Percentiles rank a stretch among this genome's conserved stretches.
phyloP scores from a whole-genome alignment of 2,888 invertebrate species.

The Trissolcus brochymenae region DNA sequence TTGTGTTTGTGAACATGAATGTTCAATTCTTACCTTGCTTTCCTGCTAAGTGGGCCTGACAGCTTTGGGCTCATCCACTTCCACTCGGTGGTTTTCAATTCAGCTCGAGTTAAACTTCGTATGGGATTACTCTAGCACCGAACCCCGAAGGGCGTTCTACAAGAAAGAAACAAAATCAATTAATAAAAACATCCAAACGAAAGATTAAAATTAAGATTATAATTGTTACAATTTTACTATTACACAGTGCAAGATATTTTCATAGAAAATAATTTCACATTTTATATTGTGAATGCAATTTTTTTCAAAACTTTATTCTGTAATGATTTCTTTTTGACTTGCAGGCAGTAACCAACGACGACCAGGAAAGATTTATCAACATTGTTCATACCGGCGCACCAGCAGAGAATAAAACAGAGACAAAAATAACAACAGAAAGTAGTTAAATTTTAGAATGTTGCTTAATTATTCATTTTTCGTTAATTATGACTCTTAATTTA shows the following conservation, averaged over 20 bases:
- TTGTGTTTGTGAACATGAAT: constrained; percentile 10
- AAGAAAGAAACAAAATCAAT: constrained; percentile 52
- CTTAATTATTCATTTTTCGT: background rate
- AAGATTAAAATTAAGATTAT: background rate
- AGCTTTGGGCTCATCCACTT: constrained; percentile 31
- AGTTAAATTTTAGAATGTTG: constrained; percentile 24
- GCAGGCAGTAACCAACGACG: constrained; percentile 63
- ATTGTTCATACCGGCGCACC: constrained; percentile 71
- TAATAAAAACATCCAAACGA: background rate
- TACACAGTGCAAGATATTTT: too few relatives aligned
- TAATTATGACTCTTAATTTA: too few relatives aligned
- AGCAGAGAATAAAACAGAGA: constrained; percentile 62
- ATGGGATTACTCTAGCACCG: constrained; percentile 73
- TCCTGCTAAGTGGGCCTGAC: constrained; percentile 13
- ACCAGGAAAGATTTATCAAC: constrained; percentile 67
- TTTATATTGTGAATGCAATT: too few relatives aligned
- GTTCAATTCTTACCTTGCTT: constrained; percentile 26
- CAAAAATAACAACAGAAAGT: constrained; percentile 62
- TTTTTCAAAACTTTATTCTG: too few relatives aligned
- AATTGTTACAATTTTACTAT: background rate
- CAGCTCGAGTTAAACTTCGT: constrained; percentile 61
- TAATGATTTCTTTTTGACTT: constrained; percentile 38
- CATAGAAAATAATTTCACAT: too few relatives aligned
- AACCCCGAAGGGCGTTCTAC: constrained; percentile 74
- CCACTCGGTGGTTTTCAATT: constrained; percentile 23